phyloP scores from a whole-genome alignment of 2,888 invertebrate species.

The Cheilosia vulpina region DNA sequence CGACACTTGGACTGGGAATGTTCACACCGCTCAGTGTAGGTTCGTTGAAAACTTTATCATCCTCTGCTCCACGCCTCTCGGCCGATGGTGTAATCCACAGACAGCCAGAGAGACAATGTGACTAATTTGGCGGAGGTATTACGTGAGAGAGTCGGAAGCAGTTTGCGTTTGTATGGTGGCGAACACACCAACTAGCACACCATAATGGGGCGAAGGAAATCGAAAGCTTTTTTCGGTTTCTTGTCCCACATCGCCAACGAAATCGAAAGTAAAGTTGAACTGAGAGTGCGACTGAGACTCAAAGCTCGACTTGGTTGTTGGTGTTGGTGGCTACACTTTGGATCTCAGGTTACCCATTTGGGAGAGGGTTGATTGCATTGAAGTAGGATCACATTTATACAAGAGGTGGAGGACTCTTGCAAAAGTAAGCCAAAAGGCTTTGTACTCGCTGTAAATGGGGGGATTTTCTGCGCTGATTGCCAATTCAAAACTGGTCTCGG shows the following conservation, averaged over 20 bases:
- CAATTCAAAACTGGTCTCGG: slow-evolving; percentile 56
- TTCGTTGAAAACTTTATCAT: slow-evolving; percentile 75
- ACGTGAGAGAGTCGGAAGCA: slow-evolving; percentile 35
- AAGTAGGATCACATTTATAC: slow-evolving; percentile 50
- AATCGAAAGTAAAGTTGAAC: slow-evolving; percentile 74
- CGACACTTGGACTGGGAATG: slow-evolving; percentile 78
- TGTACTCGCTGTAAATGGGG: slow-evolving; percentile 27
- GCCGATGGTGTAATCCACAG: slow-evolving; percentile 47
- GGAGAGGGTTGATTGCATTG: slow-evolving; percentile 57
- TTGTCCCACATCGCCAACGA: slow-evolving; percentile 51
- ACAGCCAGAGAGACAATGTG: slow-evolving; percentile 17
- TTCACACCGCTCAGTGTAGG: slow-evolving; percentile 73
- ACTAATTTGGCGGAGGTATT: not conserved
- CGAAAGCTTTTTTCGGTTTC: slow-evolving; percentile 61
- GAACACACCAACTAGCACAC: not conserved
- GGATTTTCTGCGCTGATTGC: slow-evolving; percentile 41
- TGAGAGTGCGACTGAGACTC: slow-evolving; percentile 34
- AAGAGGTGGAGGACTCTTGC: slow-evolving; percentile 57
- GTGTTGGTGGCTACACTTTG: slow-evolving; percentile 12
- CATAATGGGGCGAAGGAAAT: slow-evolving; percentile 45
- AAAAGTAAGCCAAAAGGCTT: slow-evolving; percentile 65
- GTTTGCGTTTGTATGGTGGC: not conserved
- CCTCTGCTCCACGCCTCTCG: slow-evolving; percentile 48
- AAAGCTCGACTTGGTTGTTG: slow-evolving; percentile 34
- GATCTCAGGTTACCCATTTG: slow-evolving; percentile 32